Evolutionary conservation across 2,888 invertebrate genomes (phyloP).

Genomic region (Acanthosepion lycidas): DNA sequence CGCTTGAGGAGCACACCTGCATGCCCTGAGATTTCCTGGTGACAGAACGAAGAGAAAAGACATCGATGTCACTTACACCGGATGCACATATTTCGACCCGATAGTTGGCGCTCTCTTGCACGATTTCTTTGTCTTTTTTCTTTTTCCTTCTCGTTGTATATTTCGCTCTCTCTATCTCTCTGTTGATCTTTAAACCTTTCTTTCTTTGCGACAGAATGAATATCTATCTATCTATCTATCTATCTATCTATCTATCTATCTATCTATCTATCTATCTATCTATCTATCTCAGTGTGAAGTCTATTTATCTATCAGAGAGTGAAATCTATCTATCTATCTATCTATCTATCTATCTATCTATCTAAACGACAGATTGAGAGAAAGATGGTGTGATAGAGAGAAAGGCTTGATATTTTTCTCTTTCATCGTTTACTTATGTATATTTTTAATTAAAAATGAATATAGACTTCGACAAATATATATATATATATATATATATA

Average conservation of each 20-base stretch:
- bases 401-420: no score
- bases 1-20: background rate
- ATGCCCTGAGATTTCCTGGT: conserved; percentile 33
- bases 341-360: background rate
- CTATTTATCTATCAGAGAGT: background rate
- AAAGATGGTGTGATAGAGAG: no score
- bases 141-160: background rate
- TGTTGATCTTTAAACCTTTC: background rate
- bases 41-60: background rate
- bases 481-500: no score
- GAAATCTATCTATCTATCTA: background rate
- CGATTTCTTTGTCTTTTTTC: background rate
- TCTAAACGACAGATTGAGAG: background rate
- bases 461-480: no score
- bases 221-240: background rate
- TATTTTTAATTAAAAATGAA: no score
- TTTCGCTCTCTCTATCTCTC: background rate
- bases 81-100: background rate
- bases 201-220: background rate
- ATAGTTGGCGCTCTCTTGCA: no score
- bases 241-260: background rate
- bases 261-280: background rate
- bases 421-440: no score
- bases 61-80: conserved; percentile 18
- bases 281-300: no score